Conservation (phyloP, 2,888 invertebrate genomes). For the Erebia epiphron region DNA sequence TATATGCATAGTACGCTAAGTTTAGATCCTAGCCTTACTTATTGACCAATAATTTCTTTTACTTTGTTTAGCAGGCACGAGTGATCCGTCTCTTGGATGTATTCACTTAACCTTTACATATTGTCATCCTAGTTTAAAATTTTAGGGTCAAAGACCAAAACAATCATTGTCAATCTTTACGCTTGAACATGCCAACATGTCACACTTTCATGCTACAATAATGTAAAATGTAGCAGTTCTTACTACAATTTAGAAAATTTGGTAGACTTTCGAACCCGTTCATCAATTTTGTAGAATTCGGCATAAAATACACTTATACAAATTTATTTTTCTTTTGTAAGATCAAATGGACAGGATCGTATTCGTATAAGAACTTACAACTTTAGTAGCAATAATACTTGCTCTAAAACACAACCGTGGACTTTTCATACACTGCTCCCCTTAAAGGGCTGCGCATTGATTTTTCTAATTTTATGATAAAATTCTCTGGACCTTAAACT, state of each 20-base stretch:
- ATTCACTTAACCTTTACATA: constrained; percentile 39
- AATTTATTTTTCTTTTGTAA: not conserved
- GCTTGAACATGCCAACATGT: too few species aligned
- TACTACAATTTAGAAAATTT: too few species aligned
- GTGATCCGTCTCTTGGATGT: constrained; percentile 46
- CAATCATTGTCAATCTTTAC: too few species aligned
- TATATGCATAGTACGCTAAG: too few species aligned
- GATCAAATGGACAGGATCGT: not conserved
- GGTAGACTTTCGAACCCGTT: too few species aligned
- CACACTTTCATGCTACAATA: too few species aligned
- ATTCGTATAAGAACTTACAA: constrained; percentile 29
- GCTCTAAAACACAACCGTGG: constrained; percentile 64
- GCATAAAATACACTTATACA: too few species aligned
- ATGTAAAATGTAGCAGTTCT: too few species aligned
- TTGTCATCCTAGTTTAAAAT: constrained; percentile 37
- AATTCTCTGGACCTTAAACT: not conserved
- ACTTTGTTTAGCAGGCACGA: constrained; percentile 56
- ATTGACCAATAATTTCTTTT: constrained; percentile 31
- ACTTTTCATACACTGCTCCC: constrained; percentile 11
- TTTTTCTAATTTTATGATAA: not conserved
- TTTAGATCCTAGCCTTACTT: constrained; percentile 3
- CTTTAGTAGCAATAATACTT: constrained; percentile 42
- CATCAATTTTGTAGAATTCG: too few species aligned
- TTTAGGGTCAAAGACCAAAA: constrained; percentile 4
- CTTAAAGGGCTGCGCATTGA: not conserved